A percentile compares a stretch with the other conserved stretches of the same genome.
phyloP scores from a whole-genome alignment of 2,797 vertebrate species.

The Bradypus variegatus region DNA sequence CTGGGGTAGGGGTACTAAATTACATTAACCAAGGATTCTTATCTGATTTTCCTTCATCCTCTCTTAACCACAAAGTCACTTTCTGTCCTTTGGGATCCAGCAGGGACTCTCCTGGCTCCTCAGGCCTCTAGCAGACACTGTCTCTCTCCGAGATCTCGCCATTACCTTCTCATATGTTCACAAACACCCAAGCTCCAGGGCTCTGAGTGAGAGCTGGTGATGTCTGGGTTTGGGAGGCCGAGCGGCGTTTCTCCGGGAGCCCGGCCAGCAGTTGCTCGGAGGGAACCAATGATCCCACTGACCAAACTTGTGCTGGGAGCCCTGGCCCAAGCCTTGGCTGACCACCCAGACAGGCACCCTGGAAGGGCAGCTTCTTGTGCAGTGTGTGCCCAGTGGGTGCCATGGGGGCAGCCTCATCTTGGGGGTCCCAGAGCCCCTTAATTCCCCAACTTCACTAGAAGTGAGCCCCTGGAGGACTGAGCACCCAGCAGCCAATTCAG shows the following conservation, averaged over 20 bases:
- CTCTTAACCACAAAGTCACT: not conserved
- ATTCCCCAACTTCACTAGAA: not conserved
- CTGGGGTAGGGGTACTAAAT: not conserved
- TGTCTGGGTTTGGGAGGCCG: not conserved
- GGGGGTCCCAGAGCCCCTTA: not conserved
- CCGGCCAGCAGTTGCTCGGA: not conserved
- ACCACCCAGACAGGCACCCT: not conserved
- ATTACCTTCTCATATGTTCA: not conserved
- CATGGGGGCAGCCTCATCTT: not conserved
- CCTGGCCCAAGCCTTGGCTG: not conserved
- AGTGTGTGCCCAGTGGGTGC: not conserved
- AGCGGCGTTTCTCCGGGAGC: not conserved
- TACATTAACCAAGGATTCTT: not conserved
- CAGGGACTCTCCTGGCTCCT: not conserved
- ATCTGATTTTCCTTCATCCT: not conserved
- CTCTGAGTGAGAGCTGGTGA: not conserved
- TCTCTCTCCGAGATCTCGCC: not conserved
- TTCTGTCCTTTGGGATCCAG: not conserved
- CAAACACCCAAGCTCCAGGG: not conserved
- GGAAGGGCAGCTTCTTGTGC: not conserved
- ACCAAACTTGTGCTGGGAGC: not conserved
- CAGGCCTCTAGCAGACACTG: not conserved
- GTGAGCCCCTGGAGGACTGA: not conserved
- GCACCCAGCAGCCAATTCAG: not conserved
- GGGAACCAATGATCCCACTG: not conserved